Evolutionary conservation across 2,113 vertebrate genomes (phyloP), one percentile per base, ranked within the genome.

Genomic region (Microtus ochrogaster): DNA sequence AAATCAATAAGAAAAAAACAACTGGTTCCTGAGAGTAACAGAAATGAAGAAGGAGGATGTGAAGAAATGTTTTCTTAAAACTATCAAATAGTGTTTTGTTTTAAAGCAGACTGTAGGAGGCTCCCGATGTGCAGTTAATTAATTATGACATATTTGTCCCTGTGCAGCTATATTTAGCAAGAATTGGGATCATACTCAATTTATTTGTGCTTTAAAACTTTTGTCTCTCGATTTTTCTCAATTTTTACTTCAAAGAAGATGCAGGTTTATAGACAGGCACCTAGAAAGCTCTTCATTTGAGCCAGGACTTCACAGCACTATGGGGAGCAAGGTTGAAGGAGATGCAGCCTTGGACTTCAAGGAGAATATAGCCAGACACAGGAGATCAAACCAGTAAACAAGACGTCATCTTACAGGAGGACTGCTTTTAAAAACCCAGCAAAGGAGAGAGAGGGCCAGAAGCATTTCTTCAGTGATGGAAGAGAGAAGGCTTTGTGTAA

Each of bases 91-190:
- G 14, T 28, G 61, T 72, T 88, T 91, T 73, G 76, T 95, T 97
- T 93, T 39, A 47, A 68, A 94, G 74, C 21, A 13, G 30, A 63
- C 14, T 22, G 63, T 55, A 65, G 89, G 70, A 58, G 91, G 72
- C 73, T 89, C 77, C 58, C 55, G 84, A 77, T 63, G 52, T 47
- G 63, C 65, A 74, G 70, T 70, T 94, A 78, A 92, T 94, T 90
- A 90, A 96, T 89, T 70, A 39, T 77, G 96, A 93, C 72, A 82
- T 82, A n/a, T 47, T 85, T 79, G 39, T 88, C 87, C 91, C 88
- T 68, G 39, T 26, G 7, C 58, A 11, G 83, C 76, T 96, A 88
- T 94, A 88, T 92, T 95, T 94, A 96, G 92, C 26, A 87, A 90
- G 26, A 93, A 49, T 26, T 65, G 83, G 76, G 70, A 92, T 84